A percentile compares a stretch with the other conserved stretches of the same genome.
phyloP scores from a whole-genome alignment of 64 coral and sea anemone species.

The Actinia tenebrosa region DNA sequence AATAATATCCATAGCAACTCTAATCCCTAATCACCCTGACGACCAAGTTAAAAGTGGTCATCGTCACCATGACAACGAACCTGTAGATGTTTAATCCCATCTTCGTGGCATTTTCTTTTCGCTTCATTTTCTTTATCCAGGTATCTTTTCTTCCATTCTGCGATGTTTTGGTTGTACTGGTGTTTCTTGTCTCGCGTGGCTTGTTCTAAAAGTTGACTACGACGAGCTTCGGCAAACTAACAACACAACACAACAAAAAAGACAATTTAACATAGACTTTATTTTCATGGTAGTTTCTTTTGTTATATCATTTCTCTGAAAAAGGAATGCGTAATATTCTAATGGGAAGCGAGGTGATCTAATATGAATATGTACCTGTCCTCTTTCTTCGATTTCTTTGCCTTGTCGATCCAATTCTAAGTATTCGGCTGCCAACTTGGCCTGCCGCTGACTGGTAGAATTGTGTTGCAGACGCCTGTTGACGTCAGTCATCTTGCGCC shows the following conservation, averaged over 20 bases:
- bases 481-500: conserved; percentile 85
- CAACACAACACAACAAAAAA: neutral
- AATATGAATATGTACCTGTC: conserved; percentile 40
- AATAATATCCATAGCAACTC: too few species aligned
- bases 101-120: conserved; percentile 49
- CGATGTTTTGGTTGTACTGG: conserved; percentile 38
- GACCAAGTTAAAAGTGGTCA: neutral
- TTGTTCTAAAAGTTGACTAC: conserved; percentile 50
- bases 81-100: conserved; percentile 85
- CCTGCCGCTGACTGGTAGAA: conserved; percentile 70
- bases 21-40: neutral
- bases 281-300: too few species aligned
- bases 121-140: conserved; percentile 71
- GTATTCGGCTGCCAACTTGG: conserved; percentile 74
- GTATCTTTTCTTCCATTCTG: conserved; percentile 73
- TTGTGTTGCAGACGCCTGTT: conserved; percentile 73
- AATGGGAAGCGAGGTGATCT: neutral
- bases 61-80: conserved; percentile 3
- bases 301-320: neutral
- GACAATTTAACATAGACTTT: neutral
- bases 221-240: conserved; percentile 86
- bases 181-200: conserved; percentile 47
- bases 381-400: conserved; percentile 90
- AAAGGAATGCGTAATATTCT: neutral
- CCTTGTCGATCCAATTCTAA: conserved; percentile 83